phyloP scores from a whole-genome alignment of 1,140 invertebrate species.

The Drosophila rufa region DNA sequence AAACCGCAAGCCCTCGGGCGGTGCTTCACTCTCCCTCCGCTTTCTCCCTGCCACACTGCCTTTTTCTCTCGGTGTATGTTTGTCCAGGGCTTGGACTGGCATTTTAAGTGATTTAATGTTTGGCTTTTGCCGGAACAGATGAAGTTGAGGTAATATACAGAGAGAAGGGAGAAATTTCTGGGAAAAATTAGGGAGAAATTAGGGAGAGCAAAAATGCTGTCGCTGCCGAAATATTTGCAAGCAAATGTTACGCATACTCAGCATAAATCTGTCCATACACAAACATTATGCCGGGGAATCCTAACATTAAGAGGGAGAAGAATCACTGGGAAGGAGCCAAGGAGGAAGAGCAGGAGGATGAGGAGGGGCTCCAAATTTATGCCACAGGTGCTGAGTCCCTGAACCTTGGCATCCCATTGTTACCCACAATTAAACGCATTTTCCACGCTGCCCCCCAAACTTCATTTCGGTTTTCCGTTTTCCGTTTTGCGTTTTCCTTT shows the following conservation, averaged over 20 bases:
- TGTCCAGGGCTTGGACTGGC: slow-evolving; percentile 75
- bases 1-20: slow-evolving; percentile 51
- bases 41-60: not conserved
- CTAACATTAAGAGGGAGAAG: slow-evolving; percentile 12
- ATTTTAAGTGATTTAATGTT: slow-evolving; percentile 82
- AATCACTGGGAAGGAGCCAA: not conserved
- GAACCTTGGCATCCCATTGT: slow-evolving; percentile 26
- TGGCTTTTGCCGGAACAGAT: slow-evolving; percentile 68
- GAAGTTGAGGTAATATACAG: slow-evolving; percentile 46
- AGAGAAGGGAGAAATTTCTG: not conserved
- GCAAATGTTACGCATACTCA: slow-evolving; percentile 75
- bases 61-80: slow-evolving; percentile 53
- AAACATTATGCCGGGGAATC: slow-evolving; percentile 57
- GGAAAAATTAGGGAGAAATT: slow-evolving; percentile 28
- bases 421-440: slow-evolving; percentile 66
- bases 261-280: slow-evolving; percentile 72
- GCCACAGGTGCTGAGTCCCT: slow-evolving; percentile 66
- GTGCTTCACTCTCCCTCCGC: not conserved
- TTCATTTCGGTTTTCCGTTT: slow-evolving; percentile 21
- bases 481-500: not conserved
- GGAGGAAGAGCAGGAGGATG: not conserved
- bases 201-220: slow-evolving; percentile 18
- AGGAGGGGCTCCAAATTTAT: slow-evolving; percentile 49
- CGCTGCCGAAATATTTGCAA: slow-evolving; percentile 57
- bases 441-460: slow-evolving; percentile 15